A percentile compares a stretch with the other conserved stretches of the same genome.
Conservation (phyloP, 30 jellyfish, hydroid and myxozoan genomes). For the Catostylus mosaicus region DNA sequence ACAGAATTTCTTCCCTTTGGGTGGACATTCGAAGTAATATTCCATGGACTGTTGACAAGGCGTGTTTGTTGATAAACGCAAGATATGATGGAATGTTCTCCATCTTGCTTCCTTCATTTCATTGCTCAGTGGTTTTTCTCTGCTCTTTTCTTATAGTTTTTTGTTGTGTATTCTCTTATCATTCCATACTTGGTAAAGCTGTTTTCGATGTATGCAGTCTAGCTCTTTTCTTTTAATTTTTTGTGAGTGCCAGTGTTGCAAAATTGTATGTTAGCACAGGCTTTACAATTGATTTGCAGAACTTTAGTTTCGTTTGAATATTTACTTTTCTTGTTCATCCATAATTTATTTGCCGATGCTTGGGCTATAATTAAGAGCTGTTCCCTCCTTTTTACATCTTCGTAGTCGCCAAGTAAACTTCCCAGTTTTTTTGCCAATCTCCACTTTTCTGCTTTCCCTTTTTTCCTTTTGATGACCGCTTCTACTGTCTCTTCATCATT, state of each 20-base stretch:
- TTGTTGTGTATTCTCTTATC: constrained; percentile 22
- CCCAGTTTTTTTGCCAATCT: constrained; percentile 27
- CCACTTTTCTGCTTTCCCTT: constrained; percentile 14
- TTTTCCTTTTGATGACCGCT: constrained; percentile 22
- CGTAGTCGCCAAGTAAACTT: constrained; percentile 46
- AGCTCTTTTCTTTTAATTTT: not conserved
- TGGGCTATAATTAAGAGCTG: constrained; percentile 46
- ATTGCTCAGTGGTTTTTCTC: constrained; percentile 15
- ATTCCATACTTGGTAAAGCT: constrained; percentile 16
- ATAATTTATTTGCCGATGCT: constrained; percentile 31
- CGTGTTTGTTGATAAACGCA: not conserved
- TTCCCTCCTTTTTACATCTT: constrained; percentile 40
- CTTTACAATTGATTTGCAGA: too few species aligned
- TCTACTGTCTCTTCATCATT: constrained; percentile 26
- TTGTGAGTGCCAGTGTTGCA: constrained; percentile 48
- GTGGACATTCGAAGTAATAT: constrained; percentile 26
- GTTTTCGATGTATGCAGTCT: constrained; percentile 8
- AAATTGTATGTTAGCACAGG: constrained; percentile 33
- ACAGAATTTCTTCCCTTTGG: constrained; percentile 7
- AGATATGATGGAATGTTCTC: too few species aligned
- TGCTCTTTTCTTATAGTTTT: constrained; percentile 28
- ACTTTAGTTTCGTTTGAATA: constrained; percentile 24
- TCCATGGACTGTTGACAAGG: not conserved
- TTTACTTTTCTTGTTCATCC: constrained; percentile 9
- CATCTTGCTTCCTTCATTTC: too few species aligned